Conservation (phyloP, 2,797 vertebrate species). For the Falco concolor region DNA sequence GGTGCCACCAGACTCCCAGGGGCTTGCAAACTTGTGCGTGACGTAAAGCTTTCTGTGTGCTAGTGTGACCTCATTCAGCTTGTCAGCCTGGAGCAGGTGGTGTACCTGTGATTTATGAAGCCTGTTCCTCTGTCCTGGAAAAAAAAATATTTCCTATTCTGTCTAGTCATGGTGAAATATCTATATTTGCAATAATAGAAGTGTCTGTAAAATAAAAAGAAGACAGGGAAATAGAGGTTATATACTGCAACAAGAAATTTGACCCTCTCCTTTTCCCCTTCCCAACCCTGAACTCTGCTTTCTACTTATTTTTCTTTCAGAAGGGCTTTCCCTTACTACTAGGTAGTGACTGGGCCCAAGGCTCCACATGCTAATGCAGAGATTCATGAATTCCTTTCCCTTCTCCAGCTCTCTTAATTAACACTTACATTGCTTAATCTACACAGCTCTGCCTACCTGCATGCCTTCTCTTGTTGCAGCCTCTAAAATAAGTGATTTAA, state of each 20-base stretch:
- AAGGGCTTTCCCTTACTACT: background rate
- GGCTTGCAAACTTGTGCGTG: background rate
- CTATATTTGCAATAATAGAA: background rate
- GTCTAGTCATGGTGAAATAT: background rate
- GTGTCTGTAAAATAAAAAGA: background rate
- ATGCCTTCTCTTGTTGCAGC: conserved; percentile 16
- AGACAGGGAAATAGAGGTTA: background rate
- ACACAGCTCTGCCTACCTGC: background rate
- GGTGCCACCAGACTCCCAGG: background rate
- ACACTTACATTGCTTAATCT: background rate
- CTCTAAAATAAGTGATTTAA: conserved; percentile 6
- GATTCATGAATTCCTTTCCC: background rate
- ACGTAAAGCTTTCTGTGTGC: background rate
- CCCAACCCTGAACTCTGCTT: background rate
- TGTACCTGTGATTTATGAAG: background rate
- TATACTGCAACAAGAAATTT: background rate
- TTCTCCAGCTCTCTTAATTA: background rate
- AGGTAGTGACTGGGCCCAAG: background rate
- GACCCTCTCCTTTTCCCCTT: background rate
- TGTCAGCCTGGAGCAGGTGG: background rate
- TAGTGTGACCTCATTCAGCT: background rate
- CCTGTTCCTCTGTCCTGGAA: background rate
- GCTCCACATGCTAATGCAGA: background rate
- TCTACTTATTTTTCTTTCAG: background rate
- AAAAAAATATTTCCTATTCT: accelerated